Evolutionary conservation across 2,113 vertebrate species (phyloP).

Genomic region (Ictalurus punctatus): DNA sequence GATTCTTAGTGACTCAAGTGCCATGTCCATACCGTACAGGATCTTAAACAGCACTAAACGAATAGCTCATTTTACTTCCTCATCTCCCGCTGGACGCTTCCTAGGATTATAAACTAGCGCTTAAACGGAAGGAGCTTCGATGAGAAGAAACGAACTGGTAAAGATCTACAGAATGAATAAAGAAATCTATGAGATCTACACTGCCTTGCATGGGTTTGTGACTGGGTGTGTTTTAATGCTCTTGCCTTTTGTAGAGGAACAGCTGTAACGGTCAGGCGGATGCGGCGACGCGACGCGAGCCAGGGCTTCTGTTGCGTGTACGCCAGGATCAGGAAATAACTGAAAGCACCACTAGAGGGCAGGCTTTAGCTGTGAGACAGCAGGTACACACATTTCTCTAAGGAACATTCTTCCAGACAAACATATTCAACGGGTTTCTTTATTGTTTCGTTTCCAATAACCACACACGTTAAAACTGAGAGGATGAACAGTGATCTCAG

Average conservation of each 20-base stretch:
- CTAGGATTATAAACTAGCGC: background rate
- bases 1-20: slow-evolving; percentile 10
- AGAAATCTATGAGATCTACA: slow-evolving; percentile 26
- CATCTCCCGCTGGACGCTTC: background rate
- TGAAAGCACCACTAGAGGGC: slow-evolving; percentile 6
- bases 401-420: background rate
- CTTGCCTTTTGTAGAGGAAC: background rate
- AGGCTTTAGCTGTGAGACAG: background rate
- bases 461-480: slow-evolving; percentile 66
- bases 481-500: slow-evolving; percentile 55
- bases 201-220: background rate
- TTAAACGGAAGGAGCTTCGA: background rate
- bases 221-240: background rate
- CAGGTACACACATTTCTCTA: background rate
- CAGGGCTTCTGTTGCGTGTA: no score
- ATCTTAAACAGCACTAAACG: background rate
- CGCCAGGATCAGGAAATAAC: background rate
- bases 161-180: slow-evolving; percentile 31
- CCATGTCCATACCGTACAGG: slow-evolving; percentile 7
- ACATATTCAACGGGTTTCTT: slow-evolving; percentile 1
- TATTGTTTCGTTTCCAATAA: slow-evolving; percentile 66
- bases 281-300: background rate
- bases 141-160: background rate
- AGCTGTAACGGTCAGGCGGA: background rate
- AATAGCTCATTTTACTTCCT: background rate